These are phyloP conservation scores for Seira sanloemensis DNA, from an alignment of 2,888 invertebrate species.

Conservation along the genomic window DNA sequence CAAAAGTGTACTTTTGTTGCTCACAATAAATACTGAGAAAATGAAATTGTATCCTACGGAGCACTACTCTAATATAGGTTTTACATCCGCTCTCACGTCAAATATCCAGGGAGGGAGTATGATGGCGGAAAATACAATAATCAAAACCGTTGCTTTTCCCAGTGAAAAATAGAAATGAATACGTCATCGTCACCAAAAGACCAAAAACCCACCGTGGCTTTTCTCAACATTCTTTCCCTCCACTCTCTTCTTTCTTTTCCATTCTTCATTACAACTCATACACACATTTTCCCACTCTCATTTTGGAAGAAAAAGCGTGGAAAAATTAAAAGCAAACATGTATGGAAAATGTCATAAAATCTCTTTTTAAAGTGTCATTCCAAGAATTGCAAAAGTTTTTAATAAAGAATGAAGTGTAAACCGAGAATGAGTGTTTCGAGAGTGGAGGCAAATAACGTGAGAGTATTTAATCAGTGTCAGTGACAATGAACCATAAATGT, in stretches of 20 bases:
- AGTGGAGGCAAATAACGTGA: constrained; percentile 12
- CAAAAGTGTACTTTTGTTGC: background rate
- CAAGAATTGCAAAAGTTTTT: background rate
- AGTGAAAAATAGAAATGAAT: background rate
- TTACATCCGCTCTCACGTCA: background rate
- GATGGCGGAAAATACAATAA: background rate
- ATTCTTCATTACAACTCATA: background rate
- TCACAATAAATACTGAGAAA: background rate
- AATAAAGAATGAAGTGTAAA: constrained; percentile 47
- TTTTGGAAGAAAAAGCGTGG: background rate
- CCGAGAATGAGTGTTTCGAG: constrained; percentile 30
- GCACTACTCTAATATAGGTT: background rate
- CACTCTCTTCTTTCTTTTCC: background rate
- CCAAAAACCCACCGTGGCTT: too few relatives aligned
- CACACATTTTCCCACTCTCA: background rate
- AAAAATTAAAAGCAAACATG: background rate
- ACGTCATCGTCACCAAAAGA: background rate
- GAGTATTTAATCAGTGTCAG: constrained; percentile 55
- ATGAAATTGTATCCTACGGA: background rate
- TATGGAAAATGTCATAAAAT: background rate
- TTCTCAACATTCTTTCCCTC: too few relatives aligned
- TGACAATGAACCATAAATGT: constrained; percentile 26
- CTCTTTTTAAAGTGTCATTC: background rate
- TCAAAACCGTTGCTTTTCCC: background rate
- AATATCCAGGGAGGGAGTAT: background rate